Evolutionary conservation across 2,797 vertebrate genomes (phyloP), one percentile per base, ranked within the genome.

Genomic region (Decapterus maruadsi): DNA sequence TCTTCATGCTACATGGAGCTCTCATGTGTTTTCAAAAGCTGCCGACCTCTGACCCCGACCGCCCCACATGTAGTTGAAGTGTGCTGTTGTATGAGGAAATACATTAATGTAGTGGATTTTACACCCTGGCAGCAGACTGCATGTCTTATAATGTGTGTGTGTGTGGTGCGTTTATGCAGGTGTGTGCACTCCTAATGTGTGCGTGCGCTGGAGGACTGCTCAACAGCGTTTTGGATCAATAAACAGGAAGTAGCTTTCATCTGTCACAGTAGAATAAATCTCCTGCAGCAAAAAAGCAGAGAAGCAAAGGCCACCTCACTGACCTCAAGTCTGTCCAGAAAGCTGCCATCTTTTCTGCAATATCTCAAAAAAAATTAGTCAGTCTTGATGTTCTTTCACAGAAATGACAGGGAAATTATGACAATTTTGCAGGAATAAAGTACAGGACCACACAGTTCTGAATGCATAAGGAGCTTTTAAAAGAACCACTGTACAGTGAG

Each of bases 171-270:
- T 43, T 0, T 17, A 4, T 17, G 36, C n/a, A 29, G 19, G 8
- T 26, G 22, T 68, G 29, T 46, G 34, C 46, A 36, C 62, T 46
- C 70, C 10, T 36, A 36, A 36, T 26, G 6, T 19, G 57, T 66
- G 66, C 2, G 22, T 45, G 54, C 38, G 17, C 45, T 54, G 40
- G 19, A 45, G 63, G 56, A 72, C 62, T 19, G 38, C 4, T 64
- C 29, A 38, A 62, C 75, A 66, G 29, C 64, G n/a, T 46, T 42
- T 59, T 54, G 56, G 85, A 91, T 94, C 92, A 81, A 92, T 91
- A 90, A 91, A 90, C 82, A 89, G 46, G 78, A 88, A 53, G 56
- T 51, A 12, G 83, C 85, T 92, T 88, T 93, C 86, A 87, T 82
- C 78, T 58, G 77, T 57, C 81, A 75, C 73, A 60, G 71, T 22